A percentile compares a stretch with the other conserved stretches of the same genome.
Evolutionary conservation across 2,888 invertebrate species (phyloP).

Genomic region (Auanema sp.): DNA sequence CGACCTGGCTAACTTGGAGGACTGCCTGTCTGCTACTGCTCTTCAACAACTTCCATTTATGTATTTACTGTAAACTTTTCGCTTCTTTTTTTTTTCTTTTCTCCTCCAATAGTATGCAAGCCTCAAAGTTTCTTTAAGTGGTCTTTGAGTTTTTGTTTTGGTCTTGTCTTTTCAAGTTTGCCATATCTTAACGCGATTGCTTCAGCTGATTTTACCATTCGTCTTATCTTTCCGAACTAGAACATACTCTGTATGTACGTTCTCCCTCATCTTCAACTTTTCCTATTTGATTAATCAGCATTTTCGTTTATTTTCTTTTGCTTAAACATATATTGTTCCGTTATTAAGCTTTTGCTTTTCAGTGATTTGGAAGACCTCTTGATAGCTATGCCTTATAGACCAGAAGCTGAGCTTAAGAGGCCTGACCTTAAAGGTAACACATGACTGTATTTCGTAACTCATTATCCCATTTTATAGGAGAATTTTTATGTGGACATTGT

Average conservation of each 20-base stretch:
- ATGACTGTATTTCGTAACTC: neutral
- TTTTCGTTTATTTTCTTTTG: too few relatives aligned
- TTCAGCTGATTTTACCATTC: too few relatives aligned
- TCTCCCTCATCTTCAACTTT: neutral
- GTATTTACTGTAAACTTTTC: neutral
- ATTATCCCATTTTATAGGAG: constrained; percentile 25
- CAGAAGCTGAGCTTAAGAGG: constrained; percentile 47
- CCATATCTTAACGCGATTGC: too few relatives aligned
- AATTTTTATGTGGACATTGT: constrained; percentile 49
- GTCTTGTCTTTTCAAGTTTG: too few relatives aligned
- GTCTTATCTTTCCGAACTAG: too few relatives aligned
- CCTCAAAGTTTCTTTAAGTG: neutral
- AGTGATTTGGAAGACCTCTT: too few relatives aligned
- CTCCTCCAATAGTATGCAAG: neutral
- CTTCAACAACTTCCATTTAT: neutral
- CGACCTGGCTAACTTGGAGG: neutral
- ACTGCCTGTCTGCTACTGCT: neutral
- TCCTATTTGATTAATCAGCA: constrained; percentile 2
- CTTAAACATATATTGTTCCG: too few relatives aligned
- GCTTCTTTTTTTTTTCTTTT: neutral
- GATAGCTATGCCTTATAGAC: constrained; percentile 44
- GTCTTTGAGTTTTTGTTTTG: too few relatives aligned
- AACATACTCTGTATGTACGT: too few relatives aligned
- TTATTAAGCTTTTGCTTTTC: too few relatives aligned
- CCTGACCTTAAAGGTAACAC: constrained; percentile 44